A percentile compares a stretch with the other conserved stretches of the same genome.
Evolutionary conservation across 2,797 vertebrate species (phyloP).

Genomic region (Melanotaenia trifasciata): DNA sequence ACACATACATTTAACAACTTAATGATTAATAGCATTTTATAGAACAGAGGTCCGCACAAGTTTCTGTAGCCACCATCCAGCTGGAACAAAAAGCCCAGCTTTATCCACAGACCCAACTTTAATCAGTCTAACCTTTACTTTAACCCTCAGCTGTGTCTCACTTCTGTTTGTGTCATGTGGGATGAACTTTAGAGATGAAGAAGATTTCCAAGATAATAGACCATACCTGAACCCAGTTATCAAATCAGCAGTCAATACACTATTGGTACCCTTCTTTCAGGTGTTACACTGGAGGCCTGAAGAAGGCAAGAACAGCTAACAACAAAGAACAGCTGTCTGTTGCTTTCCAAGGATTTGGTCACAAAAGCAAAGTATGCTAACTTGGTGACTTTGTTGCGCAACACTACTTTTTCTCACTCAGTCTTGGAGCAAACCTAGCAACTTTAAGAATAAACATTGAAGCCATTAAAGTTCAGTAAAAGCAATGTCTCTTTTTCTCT

Average conservation of each 20-base stretch:
- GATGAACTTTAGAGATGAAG: neutral
- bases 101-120: slow-evolving; percentile 27
- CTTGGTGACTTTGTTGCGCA: no score
- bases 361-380: no score
- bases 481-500: no score
- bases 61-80: slow-evolving; percentile 16
- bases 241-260: neutral
- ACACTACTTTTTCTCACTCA: no score
- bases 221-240: neutral
- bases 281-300: neutral
- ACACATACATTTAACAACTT: neutral
- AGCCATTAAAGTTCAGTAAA: no score
- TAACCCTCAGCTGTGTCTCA: slow-evolving; percentile 7
- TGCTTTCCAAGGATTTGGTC: no score
- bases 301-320: no score
- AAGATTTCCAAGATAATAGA: neutral
- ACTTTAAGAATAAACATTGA: no score
- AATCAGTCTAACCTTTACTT: slow-evolving; percentile 9
- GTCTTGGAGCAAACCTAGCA: no score
- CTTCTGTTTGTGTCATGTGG: neutral
- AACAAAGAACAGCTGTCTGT: no score
- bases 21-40: slow-evolving; percentile 8
- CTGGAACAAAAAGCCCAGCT: slow-evolving; percentile 34
- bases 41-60: slow-evolving; percentile 19
- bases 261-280: neutral